Evolutionary conservation across 2,113 vertebrate genomes (phyloP).

Genomic region (Calidris pugnax): DNA sequence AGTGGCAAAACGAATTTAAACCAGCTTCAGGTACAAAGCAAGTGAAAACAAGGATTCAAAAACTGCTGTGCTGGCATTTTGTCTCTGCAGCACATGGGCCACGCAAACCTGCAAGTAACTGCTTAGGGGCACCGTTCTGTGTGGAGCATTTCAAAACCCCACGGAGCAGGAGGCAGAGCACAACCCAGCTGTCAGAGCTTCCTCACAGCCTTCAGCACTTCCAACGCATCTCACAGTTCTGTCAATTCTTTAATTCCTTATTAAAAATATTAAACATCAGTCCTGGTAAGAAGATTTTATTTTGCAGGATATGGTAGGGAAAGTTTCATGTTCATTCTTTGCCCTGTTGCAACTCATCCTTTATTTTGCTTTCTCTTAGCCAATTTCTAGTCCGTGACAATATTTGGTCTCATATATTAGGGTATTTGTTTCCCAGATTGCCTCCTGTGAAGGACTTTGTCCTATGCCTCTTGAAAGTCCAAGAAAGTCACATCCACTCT

Average conservation of each 20-base stretch:
- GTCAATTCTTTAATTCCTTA: not conserved
- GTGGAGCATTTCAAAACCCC: not conserved
- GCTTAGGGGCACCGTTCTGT: not conserved
- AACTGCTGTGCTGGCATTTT: not conserved
- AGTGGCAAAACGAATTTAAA: not conserved
- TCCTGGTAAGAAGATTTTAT: not conserved
- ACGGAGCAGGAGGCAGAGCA: not conserved
- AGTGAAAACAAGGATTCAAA: not conserved
- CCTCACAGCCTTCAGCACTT: not conserved
- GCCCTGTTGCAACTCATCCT: not conserved
- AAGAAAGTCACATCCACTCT: conserved; percentile 41
- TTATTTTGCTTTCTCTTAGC: not conserved
- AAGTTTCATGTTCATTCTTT: not conserved
- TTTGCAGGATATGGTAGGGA: not conserved
- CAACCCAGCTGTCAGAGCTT: not conserved
- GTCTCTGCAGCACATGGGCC: not conserved
- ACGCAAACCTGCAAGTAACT: not conserved
- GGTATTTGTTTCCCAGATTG: conserved; percentile 55
- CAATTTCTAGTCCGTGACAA: conserved; percentile 32
- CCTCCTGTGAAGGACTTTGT: conserved; percentile 50
- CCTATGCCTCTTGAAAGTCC: conserved; percentile 11
- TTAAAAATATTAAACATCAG: not conserved
- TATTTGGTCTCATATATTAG: not conserved
- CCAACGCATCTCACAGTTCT: not conserved
- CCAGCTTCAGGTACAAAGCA: not conserved